These are phyloP conservation scores for Bemisia tabaci DNA, from an alignment of 1,140 invertebrate species.

Conservation along the genomic window DNA sequence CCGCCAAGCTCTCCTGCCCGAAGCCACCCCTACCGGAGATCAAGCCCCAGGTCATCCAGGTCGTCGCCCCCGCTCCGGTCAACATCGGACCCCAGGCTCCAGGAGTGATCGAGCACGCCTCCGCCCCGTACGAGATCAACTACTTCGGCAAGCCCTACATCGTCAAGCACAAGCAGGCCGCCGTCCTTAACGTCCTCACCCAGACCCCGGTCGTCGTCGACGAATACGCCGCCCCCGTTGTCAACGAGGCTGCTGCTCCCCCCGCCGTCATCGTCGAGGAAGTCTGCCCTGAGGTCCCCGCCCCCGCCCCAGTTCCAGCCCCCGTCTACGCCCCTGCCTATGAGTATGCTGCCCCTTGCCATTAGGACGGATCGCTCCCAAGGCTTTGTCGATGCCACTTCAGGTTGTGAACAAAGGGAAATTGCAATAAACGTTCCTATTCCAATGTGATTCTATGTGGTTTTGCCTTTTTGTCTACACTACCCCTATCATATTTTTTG, in stretches of 20 bases:
- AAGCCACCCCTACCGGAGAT: not conserved
- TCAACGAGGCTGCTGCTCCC: not conserved
- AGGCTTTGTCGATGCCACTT: no score
- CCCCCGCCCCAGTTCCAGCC: not conserved
- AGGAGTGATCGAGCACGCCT: not conserved
- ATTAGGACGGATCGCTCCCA: no score
- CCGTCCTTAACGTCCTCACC: not conserved
- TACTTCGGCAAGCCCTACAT: not conserved
- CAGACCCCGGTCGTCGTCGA: not conserved
- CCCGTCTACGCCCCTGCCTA: not conserved
- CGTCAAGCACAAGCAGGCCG: not conserved
- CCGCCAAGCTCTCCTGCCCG: not conserved
- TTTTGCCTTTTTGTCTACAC: no score
- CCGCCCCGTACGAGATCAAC: not conserved
- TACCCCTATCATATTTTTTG: no score
- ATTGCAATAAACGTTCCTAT: no score
- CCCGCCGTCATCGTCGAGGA: not conserved
- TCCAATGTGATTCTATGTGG: no score
- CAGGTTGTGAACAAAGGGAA: no score
- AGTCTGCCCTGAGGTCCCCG: not conserved
- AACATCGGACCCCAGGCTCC: not conserved
- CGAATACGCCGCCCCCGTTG: not conserved
- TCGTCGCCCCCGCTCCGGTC: not conserved
- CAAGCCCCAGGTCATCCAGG: not conserved
- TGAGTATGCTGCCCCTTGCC: no score